Conservation (phyloP, 2,888 invertebrate genomes). For the Allygus modestus region DNA sequence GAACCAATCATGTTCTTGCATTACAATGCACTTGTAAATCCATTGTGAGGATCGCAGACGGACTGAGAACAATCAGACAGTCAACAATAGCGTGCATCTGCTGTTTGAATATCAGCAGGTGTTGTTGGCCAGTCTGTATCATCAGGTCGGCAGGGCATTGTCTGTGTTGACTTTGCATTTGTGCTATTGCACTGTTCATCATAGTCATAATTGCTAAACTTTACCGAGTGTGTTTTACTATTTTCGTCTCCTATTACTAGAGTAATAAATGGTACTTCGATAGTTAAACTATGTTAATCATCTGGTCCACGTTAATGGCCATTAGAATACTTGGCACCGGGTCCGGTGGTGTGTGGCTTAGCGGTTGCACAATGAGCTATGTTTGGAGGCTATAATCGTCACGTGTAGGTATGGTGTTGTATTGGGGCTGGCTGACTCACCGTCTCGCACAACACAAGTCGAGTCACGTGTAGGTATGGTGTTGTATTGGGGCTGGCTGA, state of each 20-base stretch:
- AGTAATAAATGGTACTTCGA: too few relatives aligned
- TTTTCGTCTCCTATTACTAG: too few relatives aligned
- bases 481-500: not conserved
- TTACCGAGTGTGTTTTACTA: too few relatives aligned
- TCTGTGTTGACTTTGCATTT: too few relatives aligned
- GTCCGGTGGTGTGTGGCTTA: not conserved
- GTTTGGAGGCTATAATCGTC: not conserved
- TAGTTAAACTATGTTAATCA: not conserved
- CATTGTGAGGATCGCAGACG: too few relatives aligned
- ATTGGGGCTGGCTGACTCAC: not conserved
- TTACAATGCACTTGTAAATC: too few relatives aligned
- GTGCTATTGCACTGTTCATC: too few relatives aligned
- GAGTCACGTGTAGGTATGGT: not conserved
- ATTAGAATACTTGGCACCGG: constrained; percentile 7
- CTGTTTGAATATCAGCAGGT: not conserved
- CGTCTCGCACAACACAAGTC: not conserved
- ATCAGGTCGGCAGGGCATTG: too few relatives aligned
- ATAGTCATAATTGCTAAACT: too few relatives aligned
- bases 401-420: not conserved
- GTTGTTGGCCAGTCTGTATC: not conserved
- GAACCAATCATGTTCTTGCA: too few relatives aligned
- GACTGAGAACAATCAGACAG: not conserved
- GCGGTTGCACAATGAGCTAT: not conserved
- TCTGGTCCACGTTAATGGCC: not conserved
- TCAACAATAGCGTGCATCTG: not conserved